Base-by-base conservation (phyloP, 2,113 vertebrate genomes). In the Ardeotis arabs region DNA sequence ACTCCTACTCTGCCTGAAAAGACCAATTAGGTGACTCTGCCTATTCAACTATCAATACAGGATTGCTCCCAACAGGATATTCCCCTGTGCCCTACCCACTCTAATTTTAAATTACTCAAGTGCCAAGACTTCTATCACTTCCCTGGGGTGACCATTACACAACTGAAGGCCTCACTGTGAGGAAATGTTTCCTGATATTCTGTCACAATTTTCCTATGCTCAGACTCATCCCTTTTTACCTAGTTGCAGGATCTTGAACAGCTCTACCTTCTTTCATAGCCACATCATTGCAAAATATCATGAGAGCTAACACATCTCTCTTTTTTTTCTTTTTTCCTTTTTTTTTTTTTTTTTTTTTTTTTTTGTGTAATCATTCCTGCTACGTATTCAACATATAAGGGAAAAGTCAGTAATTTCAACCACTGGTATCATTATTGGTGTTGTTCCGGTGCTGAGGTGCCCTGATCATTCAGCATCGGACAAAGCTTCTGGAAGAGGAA, bases 81-180 rank as follows among this genome's bases (percentile, higher is more conserved):
- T 96, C 96, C 95, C 96, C 47, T 93, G 95, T 89, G 96, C 84
- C 96, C 96, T 95, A 94, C 89, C 72, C 89, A 96, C 84, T 95
- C 95, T 96, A 94, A 95, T 97, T 96, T 96, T 96, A 96, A 97
- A 97, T 97, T 96, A 97, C 95, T 97, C 94, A 87, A 95, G 95
- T 96, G 96, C 96, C 95, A 95, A 93, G 95, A 89, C 95, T 97
- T 95, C 95, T 95, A 87, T 95, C 94, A 50, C 94, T 93, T 97
- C 96, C 94, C 94, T 83, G 87, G 93, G 95, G 95, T 96, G 94
- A 94, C 92, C 78, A 80, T 53, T 97, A 95, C 90, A 95, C 77
- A 87, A 79, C 5, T 82, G 93, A 95, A 93, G 85, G 66, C 87
- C 78, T 96, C 81, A 85, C 84, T 63, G 74, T 84, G 91, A 95